Evolutionary conservation across 1,140 invertebrate genomes (phyloP).

Genomic region (Cheumatopsyche charites): DNA sequence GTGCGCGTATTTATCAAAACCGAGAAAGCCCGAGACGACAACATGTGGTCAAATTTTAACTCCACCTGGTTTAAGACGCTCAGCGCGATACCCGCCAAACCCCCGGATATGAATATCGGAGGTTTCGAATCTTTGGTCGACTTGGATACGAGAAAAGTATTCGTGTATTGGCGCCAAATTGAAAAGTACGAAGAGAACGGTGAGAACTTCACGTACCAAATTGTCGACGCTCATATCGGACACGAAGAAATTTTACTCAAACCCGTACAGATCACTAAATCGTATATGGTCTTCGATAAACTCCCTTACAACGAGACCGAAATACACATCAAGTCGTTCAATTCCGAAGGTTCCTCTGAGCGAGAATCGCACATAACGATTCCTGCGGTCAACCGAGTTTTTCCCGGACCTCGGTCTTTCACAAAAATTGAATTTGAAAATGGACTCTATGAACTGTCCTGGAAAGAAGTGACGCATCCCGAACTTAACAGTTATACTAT

Average conservation of each 20-base stretch:
- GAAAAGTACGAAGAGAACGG: constrained; percentile 61
- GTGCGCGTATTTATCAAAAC: constrained; percentile 69
- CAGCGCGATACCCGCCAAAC: constrained; percentile 63
- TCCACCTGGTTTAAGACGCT: constrained; percentile 64
- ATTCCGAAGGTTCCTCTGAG: constrained; percentile 64
- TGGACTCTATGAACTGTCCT: constrained; percentile 73
- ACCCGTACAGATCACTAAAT: constrained; percentile 24
- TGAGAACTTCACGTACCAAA: constrained; percentile 5
- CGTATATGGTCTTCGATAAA: constrained; percentile 52
- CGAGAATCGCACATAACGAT: constrained; percentile 66
- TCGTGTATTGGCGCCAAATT: constrained; percentile 74
- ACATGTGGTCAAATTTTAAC: constrained; percentile 69
- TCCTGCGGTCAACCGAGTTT: constrained; percentile 63
- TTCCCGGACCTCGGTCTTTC: constrained; percentile 64
- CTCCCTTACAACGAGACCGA: constrained; percentile 53
- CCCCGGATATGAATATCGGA: constrained; percentile 68
- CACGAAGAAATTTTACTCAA: neutral
- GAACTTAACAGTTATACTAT: constrained; percentile 67
- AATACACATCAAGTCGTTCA: constrained; percentile 61
- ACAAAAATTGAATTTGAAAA: constrained; percentile 72
- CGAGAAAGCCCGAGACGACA: constrained; percentile 58
- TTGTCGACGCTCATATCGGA: neutral
- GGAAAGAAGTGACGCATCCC: constrained; percentile 58
- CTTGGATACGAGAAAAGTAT: constrained; percentile 62
- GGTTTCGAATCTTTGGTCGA: constrained; percentile 68